Conservation (phyloP, 2,888 invertebrate genomes). For the Limnephilus rhombicus region DNA sequence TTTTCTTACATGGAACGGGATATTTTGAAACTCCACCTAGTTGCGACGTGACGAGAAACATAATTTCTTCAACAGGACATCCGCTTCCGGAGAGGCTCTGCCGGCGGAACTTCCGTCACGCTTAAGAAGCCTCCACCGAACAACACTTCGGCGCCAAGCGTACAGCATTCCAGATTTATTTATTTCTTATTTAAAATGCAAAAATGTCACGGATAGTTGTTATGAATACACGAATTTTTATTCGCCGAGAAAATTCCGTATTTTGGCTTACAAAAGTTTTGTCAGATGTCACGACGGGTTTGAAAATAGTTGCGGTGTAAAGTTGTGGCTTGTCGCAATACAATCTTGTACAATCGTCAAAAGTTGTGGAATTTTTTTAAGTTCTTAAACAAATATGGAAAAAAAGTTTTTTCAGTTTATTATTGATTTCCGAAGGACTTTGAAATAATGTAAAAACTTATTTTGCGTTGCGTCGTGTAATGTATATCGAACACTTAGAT, state of each 20-base stretch:
- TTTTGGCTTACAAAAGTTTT: not conserved
- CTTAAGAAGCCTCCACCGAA: conserved; percentile 25
- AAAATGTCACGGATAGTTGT: conserved; percentile 19
- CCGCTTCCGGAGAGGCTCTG: conserved; percentile 62
- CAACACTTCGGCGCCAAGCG: not conserved
- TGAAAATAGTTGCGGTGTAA: not conserved
- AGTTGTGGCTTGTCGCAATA: not conserved
- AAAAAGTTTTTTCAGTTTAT: not conserved
- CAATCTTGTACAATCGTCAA: not conserved
- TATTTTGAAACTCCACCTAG: conserved; percentile 46
- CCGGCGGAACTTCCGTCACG: conserved; percentile 60
- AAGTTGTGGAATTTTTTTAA: not conserved
- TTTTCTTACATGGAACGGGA: not conserved
- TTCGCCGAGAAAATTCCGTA: not conserved
- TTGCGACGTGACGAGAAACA: conserved; percentile 63
- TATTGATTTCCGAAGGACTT: not conserved
- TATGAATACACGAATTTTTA: not conserved
- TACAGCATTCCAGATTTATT: conserved; percentile 29
- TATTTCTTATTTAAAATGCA: not conserved
- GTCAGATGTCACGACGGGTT: not conserved
- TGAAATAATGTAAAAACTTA: not conserved
- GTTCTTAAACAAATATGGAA: no score
- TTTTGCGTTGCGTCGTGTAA: not conserved
- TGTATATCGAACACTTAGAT: no score
- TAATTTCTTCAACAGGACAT: conserved; percentile 62